These are phyloP conservation scores for Dryobota labecula DNA, from an alignment of 2,888 invertebrate species.

Conservation along the genomic window DNA sequence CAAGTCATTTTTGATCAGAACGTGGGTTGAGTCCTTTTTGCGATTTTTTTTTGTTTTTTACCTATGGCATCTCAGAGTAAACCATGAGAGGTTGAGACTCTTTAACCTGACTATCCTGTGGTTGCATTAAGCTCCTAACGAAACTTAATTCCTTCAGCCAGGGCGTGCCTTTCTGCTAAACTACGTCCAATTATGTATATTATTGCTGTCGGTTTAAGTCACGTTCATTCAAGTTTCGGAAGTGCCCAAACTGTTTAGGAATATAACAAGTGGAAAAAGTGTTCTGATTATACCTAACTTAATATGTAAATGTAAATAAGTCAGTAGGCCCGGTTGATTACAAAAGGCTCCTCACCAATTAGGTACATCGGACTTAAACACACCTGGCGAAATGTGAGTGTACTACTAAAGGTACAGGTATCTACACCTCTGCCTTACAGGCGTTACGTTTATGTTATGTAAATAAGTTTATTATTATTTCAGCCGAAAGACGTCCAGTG, in stretches of 20 bases:
- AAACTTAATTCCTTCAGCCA: too few species aligned
- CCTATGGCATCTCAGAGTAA: too few species aligned
- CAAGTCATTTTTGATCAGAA: too few species aligned
- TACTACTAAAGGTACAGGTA: background rate
- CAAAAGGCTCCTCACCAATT: background rate
- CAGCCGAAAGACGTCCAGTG: too few species aligned
- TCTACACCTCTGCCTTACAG: background rate
- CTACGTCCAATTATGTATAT: background rate
- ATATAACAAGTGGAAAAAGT: slow-evolving; percentile 2
- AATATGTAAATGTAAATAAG: background rate
- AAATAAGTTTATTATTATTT: too few species aligned
- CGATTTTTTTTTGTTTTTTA: too few species aligned
- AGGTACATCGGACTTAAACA: background rate
- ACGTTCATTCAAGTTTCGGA: slow-evolving; percentile 12
- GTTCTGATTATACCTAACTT: background rate
- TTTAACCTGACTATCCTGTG: too few species aligned
- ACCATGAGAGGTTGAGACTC: too few species aligned
- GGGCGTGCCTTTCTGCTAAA: too few species aligned
- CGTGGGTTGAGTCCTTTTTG: too few species aligned
- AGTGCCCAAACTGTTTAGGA: slow-evolving; percentile 1
- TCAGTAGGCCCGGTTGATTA: background rate
- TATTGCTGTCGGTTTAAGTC: slow-evolving; percentile 9
- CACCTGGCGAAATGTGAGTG: background rate
- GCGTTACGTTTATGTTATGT: background rate
- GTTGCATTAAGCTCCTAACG: too few species aligned